Evolutionary conservation across 2,797 vertebrate species (phyloP), one percentile per base, ranked within the genome.

Genomic region (Cossypha dichroa): DNA sequence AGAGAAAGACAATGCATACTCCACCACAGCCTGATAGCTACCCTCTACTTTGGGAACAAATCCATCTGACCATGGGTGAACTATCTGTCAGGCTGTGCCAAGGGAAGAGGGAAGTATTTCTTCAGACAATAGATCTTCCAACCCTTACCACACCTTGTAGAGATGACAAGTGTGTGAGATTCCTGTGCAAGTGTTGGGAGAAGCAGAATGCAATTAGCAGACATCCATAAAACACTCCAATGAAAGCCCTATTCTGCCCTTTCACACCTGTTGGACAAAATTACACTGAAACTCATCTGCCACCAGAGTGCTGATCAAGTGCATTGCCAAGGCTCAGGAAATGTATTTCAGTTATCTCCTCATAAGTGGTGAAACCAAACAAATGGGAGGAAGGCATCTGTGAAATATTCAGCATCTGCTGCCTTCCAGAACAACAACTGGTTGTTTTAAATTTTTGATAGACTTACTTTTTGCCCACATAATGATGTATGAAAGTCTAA

Each of bases 321-420:
- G 54, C 59, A 33, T 62, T 91, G 23, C 29, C 1, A 31, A 84
- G 80, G 56, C 40, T 89, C 68, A 34, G 73, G 73, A 96, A 95
- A 84, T n/a, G 60, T 88, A 33, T 54, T 96, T 85, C 40, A 7
- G 54, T 88, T 93, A 88, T 95, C 68, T 70, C 45, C 58, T 73
- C 36, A 5, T 48, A 85, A 85, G 58, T 67, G 80, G 48, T 74
- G 56, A 62, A 91, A 90, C 46, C 75, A 68, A 85, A 83, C 48
- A 73, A 93, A 74, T 40, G 36, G 54, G 52, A 95, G 62, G 54
- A 91, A 91, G 74, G 43, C 85, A 48, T 70, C 54, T 73, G 82
- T 94, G 69, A 96, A 96, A 95, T 79, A 90, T 13, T 74, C 86
- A 96, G 60, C 93, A 97, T 91, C 95, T 97, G 95, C 55, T 94